phyloP scores from a whole-genome alignment of 2,797 vertebrate species.

The Hylomyscus alleni region DNA sequence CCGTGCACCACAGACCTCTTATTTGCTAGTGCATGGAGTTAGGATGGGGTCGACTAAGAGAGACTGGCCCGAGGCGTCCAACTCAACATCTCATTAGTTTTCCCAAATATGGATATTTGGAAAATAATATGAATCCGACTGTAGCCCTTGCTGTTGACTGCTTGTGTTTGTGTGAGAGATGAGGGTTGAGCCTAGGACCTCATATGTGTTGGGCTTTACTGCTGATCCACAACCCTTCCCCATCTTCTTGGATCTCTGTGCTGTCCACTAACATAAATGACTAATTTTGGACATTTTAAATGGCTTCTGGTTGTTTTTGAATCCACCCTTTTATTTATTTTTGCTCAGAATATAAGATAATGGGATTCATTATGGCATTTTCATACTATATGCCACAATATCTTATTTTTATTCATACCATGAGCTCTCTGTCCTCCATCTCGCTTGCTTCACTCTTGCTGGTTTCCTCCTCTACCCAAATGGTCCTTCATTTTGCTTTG shows the following conservation, averaged over 20 bases:
- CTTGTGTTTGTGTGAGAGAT: neutral
- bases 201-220: neutral
- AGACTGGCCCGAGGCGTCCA: neutral
- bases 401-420: neutral
- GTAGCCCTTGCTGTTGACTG: neutral
- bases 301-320: neutral
- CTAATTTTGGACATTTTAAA: neutral
- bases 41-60: neutral
- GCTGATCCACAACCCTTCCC: neutral
- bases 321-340: neutral
- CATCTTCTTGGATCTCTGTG: neutral
- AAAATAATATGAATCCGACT: neutral
- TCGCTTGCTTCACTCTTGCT: neutral
- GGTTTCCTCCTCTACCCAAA: neutral
- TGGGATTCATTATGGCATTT: neutral
- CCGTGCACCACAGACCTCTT: accelerated
- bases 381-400: neutral
- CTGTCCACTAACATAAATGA: neutral
- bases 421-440: neutral
- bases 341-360: neutral
- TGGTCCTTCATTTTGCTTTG: neutral
- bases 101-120: neutral
- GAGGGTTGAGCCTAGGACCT: neutral
- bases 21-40: neutral
- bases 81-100: neutral